A percentile compares a stretch with the other conserved stretches of the same genome.
phyloP scores from a whole-genome alignment of 1,140 invertebrate genomes.

The Potamilus streckersoni region DNA sequence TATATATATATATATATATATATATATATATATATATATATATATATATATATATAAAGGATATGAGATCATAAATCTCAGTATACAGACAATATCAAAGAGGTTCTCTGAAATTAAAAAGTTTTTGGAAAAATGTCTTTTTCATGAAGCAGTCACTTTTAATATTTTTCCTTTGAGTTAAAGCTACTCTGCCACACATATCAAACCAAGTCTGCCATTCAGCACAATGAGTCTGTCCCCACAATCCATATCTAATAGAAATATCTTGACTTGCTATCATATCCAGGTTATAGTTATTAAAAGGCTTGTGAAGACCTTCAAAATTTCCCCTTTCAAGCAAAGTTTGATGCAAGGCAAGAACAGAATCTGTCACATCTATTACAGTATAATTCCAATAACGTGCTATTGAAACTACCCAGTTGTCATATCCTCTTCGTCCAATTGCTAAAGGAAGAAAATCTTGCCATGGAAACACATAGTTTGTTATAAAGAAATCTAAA shows the following conservation, averaged over 20 bases:
- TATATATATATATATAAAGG: no score
- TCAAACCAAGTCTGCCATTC: slow-evolving; percentile 15
- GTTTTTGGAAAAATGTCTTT: no score
- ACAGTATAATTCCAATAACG: slow-evolving; percentile 32
- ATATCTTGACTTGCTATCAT: slow-evolving; percentile 10
- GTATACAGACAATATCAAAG: no score
- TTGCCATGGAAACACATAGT: slow-evolving; percentile 46
- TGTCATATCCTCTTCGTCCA: slow-evolving; percentile 52
- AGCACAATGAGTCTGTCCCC: slow-evolving; percentile 21
- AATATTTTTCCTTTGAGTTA: slow-evolving; percentile 11
- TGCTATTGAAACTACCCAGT: slow-evolving; percentile 46
- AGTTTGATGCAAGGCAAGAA: slow-evolving; percentile 51
- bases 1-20: no score
- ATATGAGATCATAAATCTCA: no score
- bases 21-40: no score
- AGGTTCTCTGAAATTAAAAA: no score
- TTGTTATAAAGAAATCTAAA: slow-evolving; percentile 53
- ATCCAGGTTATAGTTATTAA: slow-evolving; percentile 21
- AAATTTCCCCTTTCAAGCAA: slow-evolving; percentile 27
- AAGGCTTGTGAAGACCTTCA: slow-evolving; percentile 15
- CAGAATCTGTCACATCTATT: slow-evolving; percentile 44
- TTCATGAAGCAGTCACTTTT: not conserved
- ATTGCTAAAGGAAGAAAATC: slow-evolving; percentile 47
- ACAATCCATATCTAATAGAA: slow-evolving; percentile 9
- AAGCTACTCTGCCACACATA: slow-evolving; percentile 15